Base-by-base conservation (phyloP, 2,113 vertebrate species). In the Sorex fumeus region DNA sequence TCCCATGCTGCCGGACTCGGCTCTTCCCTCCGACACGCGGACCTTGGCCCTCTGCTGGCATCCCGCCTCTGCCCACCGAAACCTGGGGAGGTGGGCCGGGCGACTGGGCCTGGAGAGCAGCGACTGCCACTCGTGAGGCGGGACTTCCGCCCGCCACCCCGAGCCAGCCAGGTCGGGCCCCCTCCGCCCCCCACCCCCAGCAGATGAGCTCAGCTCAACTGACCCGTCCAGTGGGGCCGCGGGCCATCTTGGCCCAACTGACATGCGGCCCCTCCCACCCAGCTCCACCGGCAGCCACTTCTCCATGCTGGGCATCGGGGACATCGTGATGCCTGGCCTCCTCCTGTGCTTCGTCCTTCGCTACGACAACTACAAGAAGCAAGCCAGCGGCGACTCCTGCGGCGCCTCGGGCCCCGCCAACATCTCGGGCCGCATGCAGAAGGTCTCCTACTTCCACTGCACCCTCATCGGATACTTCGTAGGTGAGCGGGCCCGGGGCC, bases 361-460 rank as follows among this genome's bases (percentile, higher is more conserved):
- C 70, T 99, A 99, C 0, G 99, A 99, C 96, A 99, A 99, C 98
- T 99, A 99, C 96, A 99, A 99, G 96, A 99, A 99, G 81, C 99
- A 99, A 97, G 99, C 99, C 15, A 98, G 47, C 8, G 98, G 99
- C 0, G 99, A 99, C 80, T 98, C 98, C 30, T 98, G 98, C 0
- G 69, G 98, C 10, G 88, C 97, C 64, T 95, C 97, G 1, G 98
- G 98, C 0, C 96, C 98, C 0, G 98, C 98, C 66, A 99, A 99
- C 97, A 98, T 99, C 98, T 98, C 99, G 0, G 99, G 99, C 13
- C 98, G 99, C 75, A 99, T 99, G 99, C 99, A 99, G 96, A 99
- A 99, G 71, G 99, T 99, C 95, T 99, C 99, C 77, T 99, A 99
- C 98, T 99, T 99, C 95, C 99, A 99, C 98, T 99, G 99, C 98